phyloP scores from a whole-genome alignment of 2,888 invertebrate genomes.

The Latrodectus hesperus region DNA sequence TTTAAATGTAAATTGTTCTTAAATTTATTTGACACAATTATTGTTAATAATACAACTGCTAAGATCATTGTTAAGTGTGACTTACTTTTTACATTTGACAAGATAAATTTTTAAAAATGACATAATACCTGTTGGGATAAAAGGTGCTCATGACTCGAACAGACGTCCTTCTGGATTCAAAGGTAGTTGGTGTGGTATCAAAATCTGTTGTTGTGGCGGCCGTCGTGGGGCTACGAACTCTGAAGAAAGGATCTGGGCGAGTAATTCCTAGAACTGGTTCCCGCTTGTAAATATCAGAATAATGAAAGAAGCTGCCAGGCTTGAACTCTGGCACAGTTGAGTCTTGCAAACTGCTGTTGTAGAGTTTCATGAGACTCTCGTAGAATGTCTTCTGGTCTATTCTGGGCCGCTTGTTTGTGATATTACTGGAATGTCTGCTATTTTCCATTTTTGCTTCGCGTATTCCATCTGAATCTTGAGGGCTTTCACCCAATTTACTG shows the following conservation, averaged over 20 bases:
- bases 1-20: no score
- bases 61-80: no score
- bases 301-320: conserved; percentile 39
- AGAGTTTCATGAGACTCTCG: conserved; percentile 42
- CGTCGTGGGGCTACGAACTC: not conserved
- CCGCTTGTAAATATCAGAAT: conserved; percentile 34
- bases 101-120: no score
- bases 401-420: conserved; percentile 31
- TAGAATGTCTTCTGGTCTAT: conserved; percentile 48
- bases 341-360: conserved; percentile 1
- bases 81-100: no score
- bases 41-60: no score
- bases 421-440: conserved; percentile 11
- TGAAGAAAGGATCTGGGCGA: conserved; percentile 13
- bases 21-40: no score
- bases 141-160: conserved; percentile 50
- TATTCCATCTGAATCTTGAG: not conserved
- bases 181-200: conserved; percentile 9
- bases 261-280: conserved; percentile 26
- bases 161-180: conserved; percentile 44
- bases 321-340: conserved; percentile 29
- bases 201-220: not conserved
- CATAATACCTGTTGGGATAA: conserved; percentile 51
- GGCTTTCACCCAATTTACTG: no score
- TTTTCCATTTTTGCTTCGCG: conserved; percentile 48